Conservation (phyloP, 2,888 invertebrate species). For the Eumerus sabulonum region DNA sequence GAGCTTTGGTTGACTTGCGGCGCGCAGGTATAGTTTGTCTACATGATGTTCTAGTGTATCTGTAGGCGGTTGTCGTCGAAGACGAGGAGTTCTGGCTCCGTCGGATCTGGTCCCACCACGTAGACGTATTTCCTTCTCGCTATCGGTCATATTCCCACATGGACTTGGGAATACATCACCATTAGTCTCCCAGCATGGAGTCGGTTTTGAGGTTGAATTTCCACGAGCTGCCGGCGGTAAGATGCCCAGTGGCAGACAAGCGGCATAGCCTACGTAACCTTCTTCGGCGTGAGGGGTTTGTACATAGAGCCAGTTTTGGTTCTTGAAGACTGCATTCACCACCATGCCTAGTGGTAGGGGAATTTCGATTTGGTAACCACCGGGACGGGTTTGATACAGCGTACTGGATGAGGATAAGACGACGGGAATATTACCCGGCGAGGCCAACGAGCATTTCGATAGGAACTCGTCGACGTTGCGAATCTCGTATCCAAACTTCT, state of each 20-base stretch:
- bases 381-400: conserved; percentile 86
- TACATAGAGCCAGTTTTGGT: conserved; percentile 90
- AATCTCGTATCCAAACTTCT: conserved; percentile 88
- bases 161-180: conserved; percentile 90
- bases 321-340: conserved; percentile 92
- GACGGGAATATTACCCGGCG: conserved; percentile 91
- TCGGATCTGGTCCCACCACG: conserved; percentile 85
- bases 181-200: conserved; percentile 90
- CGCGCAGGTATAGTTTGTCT: conserved; percentile 85
- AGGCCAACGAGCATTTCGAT: conserved; percentile 88
- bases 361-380: conserved; percentile 85
- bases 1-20: conserved; percentile 81
- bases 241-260: conserved; percentile 89
- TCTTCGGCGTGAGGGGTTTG: conserved; percentile 92
- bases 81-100: conserved; percentile 81
- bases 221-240: conserved; percentile 80
- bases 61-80: conserved; percentile 70
- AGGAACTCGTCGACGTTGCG: conserved; percentile 89
- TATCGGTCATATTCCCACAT: conserved; percentile 89
- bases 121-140: conserved; percentile 84
- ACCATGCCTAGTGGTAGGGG: conserved; percentile 89
- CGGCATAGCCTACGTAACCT: conserved; percentile 88
- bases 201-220: conserved; percentile 79
- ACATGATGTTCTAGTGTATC: conserved; percentile 82
- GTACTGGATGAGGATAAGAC: conserved; percentile 88